A percentile compares a stretch with the other conserved stretches of the same genome.
Conservation (phyloP, 2,797 vertebrate species). For the Hydrolagus colliei region DNA sequence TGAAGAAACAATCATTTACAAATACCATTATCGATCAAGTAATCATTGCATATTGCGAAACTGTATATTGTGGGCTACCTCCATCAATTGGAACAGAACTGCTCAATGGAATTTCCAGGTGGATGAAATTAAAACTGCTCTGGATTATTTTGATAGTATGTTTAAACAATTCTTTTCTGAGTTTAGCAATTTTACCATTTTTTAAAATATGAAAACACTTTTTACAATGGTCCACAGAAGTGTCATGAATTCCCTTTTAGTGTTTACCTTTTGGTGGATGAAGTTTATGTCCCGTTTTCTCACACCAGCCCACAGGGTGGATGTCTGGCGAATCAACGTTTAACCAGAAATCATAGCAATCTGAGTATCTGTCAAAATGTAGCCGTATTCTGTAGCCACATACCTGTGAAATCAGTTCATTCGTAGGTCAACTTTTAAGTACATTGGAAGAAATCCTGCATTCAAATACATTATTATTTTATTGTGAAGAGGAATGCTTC, state of each 20-base stretch:
- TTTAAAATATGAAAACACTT: not conserved
- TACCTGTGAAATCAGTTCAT: slow-evolving; percentile 51
- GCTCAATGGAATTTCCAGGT: not conserved
- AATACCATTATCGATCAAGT: too few species aligned
- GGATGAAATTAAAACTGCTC: not conserved
- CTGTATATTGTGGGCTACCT: too few species aligned
- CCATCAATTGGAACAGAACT: not conserved
- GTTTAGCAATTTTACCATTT: not conserved
- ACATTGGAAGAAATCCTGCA: not conserved
- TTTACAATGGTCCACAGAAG: not conserved
- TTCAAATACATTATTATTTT: not conserved
- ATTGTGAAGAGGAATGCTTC: not conserved
- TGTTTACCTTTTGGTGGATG: slow-evolving; percentile 70
- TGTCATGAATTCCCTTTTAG: not conserved
- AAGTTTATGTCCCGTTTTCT: slow-evolving; percentile 75
- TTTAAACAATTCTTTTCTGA: not conserved
- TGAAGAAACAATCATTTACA: too few species aligned
- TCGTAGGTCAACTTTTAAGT: not conserved
- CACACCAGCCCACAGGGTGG: slow-evolving; percentile 77
- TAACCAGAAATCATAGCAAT: slow-evolving; percentile 79
- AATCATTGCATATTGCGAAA: too few species aligned
- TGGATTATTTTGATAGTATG: too few species aligned
- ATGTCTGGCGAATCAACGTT: slow-evolving; percentile 74
- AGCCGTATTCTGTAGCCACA: slow-evolving; percentile 72
- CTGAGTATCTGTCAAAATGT: slow-evolving; percentile 73